These are phyloP conservation scores for Molorchus minor DNA, from an alignment of 2,888 invertebrate genomes.

Conservation along the genomic window DNA sequence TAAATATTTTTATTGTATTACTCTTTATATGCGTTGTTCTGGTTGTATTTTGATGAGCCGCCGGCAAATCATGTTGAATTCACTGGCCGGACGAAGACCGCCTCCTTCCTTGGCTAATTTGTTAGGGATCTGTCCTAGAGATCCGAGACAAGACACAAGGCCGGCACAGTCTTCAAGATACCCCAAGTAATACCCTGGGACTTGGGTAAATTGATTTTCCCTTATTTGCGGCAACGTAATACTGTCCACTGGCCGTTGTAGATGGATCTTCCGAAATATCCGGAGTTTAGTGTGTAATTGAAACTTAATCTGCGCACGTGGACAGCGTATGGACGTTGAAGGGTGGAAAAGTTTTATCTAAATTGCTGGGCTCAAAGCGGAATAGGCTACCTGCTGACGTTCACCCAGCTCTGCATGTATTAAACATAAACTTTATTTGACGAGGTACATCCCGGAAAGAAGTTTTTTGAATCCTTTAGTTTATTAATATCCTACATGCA, in stretches of 20 bases:
- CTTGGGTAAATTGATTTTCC: slow-evolving; percentile 39
- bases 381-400: no score
- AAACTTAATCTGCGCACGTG: slow-evolving; percentile 14
- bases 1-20: no score
- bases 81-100: slow-evolving; percentile 32
- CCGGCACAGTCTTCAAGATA: slow-evolving; percentile 30
- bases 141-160: slow-evolving; percentile 27
- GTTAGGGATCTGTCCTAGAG: slow-evolving; percentile 32
- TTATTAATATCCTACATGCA: no score
- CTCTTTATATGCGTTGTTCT: no score
- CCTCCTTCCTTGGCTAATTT: slow-evolving; percentile 36
- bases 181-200: slow-evolving; percentile 31
- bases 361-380: no score
- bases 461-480: no score
- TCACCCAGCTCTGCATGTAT: no score
- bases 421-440: no score
- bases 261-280: slow-evolving; percentile 6
- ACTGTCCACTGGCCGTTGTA: slow-evolving; percentile 4
- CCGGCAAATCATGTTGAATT: slow-evolving; percentile 40
- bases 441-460: no score
- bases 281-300: slow-evolving; percentile 15
- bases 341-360: slow-evolving; percentile 7
- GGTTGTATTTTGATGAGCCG: no score
- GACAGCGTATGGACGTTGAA: not conserved
- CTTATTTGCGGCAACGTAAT: slow-evolving; percentile 14